A percentile compares a stretch with the other conserved stretches of the same genome.
Evolutionary conservation across 1,140 invertebrate genomes (phyloP).

Genomic region (Mycetomoellerius zeteki): DNA sequence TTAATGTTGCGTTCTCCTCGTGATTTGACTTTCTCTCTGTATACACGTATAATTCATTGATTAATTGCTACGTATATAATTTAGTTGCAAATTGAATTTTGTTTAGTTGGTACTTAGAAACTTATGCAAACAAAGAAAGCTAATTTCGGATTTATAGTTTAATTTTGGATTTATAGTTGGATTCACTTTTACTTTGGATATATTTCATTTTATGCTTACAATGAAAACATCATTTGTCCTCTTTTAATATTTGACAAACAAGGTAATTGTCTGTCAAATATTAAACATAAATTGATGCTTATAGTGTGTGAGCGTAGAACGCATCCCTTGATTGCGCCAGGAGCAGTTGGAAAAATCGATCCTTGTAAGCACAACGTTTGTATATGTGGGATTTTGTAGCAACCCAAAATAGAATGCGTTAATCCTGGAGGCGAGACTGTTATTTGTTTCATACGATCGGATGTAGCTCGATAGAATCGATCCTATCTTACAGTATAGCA

Average conservation of each 20-base stretch:
- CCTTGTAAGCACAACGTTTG: neutral
- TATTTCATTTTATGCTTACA: no score
- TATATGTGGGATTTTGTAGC: neutral
- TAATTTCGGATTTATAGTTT: neutral
- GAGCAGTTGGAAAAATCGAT: neutral
- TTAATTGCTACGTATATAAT: neutral
- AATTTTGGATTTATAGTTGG: neutral
- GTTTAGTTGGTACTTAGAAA: neutral
- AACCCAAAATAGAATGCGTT: neutral
- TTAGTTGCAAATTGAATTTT: slow-evolving; percentile 12
- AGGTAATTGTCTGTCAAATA: no score
- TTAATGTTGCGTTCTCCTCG: neutral
- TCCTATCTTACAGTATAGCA: neutral
- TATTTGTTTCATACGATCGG: slow-evolving; percentile 7
- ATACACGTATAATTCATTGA: neutral
- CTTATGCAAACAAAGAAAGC: neutral
- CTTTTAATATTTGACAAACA: no score
- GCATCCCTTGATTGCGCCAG: neutral
- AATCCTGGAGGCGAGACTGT: neutral
- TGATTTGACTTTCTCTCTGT: neutral
- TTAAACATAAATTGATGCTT: no score
- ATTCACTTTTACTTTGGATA: neutral
- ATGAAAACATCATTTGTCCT: no score
- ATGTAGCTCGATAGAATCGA: slow-evolving; percentile 27
- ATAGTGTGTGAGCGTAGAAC: no score